phyloP scores from a whole-genome alignment of 2,113 vertebrate species.

The Gavialis gangeticus region DNA sequence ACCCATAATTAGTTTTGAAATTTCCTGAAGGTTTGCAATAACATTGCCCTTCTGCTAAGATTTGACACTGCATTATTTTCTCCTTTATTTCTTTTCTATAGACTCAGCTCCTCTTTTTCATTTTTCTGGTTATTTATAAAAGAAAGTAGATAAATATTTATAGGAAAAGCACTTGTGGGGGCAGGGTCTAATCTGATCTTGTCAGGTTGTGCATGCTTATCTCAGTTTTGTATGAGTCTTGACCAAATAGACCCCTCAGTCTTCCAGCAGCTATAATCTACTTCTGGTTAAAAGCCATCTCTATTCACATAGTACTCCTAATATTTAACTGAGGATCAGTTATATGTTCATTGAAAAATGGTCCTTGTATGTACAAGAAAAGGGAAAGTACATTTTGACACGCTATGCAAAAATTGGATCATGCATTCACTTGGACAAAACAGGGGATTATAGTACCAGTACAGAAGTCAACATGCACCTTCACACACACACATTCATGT shows the following conservation, averaged over 20 bases:
- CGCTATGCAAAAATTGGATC: not conserved
- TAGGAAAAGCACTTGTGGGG: constrained; percentile 57
- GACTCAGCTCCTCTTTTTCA: constrained; percentile 20
- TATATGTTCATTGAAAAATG: constrained; percentile 59
- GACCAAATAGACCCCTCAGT: constrained; percentile 70
- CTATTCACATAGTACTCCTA: constrained; percentile 57
- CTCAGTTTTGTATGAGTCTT: constrained; percentile 69
- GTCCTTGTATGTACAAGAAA: constrained; percentile 10
- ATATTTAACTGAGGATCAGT: constrained; percentile 60
- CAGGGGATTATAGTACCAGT: not conserved
- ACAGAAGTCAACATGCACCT: not conserved
- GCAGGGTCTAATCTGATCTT: constrained; percentile 72
- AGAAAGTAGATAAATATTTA: constrained; percentile 72
- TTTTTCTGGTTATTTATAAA: constrained; percentile 61
- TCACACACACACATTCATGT: not conserved
- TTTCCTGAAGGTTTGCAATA: constrained; percentile 23
- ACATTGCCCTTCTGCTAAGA: not conserved
- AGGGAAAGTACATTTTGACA: not conserved
- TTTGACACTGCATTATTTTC: constrained; percentile 40
- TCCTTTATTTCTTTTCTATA: not conserved
- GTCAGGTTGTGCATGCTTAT: constrained; percentile 70
- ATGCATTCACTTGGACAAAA: not conserved
- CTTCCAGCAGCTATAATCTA: constrained; percentile 59
- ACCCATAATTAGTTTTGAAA: constrained; percentile 45
- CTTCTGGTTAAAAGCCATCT: constrained; percentile 71